Conservation (phyloP, 2,888 invertebrate genomes). For the Hirtodrosophila histrioides region DNA sequence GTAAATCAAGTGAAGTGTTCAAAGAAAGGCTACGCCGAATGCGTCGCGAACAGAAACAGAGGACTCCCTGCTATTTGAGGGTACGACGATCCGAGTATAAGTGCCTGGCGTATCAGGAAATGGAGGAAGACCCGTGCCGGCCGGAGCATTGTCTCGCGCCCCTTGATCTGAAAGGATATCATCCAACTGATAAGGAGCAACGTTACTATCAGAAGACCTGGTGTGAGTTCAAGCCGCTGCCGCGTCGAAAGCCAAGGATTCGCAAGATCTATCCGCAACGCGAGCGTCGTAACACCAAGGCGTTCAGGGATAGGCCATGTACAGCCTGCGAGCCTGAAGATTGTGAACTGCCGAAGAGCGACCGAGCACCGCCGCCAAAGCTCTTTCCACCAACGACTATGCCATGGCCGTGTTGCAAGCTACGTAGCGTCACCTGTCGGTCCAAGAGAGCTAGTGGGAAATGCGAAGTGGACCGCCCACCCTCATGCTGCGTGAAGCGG, state of each 20-base stretch:
- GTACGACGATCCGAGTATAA: slow-evolving; percentile 27
- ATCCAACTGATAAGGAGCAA: slow-evolving; percentile 32
- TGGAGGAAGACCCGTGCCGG: slow-evolving; percentile 14
- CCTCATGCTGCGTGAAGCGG: slow-evolving; percentile 37
- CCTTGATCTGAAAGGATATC: slow-evolving; percentile 27
- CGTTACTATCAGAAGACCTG: slow-evolving; percentile 50
- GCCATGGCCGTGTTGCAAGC: slow-evolving; percentile 42
- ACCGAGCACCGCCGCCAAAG: slow-evolving; percentile 3
- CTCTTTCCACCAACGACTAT: neutral
- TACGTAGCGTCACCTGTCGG: slow-evolving; percentile 18
- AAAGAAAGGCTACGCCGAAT: slow-evolving; percentile 1
- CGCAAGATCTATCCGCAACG: slow-evolving; percentile 30
- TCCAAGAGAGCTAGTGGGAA: neutral
- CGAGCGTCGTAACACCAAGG: slow-evolving; percentile 21
- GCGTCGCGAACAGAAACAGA: neutral
- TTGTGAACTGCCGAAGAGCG: neutral
- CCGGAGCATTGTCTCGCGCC: slow-evolving; percentile 11
- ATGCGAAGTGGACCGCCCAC: neutral
- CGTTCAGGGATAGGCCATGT: neutral
- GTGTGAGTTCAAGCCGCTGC: slow-evolving; percentile 29
- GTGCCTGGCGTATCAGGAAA: neutral
- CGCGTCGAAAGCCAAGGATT: neutral
- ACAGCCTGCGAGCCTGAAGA: slow-evolving; percentile 12
- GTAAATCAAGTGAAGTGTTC: neutral
- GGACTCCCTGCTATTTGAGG: slow-evolving; percentile 20